Base-by-base conservation (phyloP, 2,113 vertebrate species). In the Chionis minor region DNA sequence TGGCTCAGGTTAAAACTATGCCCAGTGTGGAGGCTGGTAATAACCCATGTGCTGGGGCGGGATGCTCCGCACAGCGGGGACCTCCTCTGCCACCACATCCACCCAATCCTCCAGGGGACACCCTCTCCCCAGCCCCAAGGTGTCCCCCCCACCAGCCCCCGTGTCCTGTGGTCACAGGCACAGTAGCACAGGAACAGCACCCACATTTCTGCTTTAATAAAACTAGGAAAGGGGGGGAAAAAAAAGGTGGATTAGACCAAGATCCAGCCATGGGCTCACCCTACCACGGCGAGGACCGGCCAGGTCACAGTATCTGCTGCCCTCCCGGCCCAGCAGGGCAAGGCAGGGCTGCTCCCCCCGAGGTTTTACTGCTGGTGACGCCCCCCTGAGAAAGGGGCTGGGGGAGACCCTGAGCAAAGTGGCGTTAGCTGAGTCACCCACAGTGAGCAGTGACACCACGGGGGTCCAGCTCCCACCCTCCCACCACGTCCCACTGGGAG, bases 1-100 rank as follows among this genome's bases (percentile, higher is more conserved):
- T 87, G 77, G 88, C 91, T 95, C 92, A 96, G 86, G 77, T 73
- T 72, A 58, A 89, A 97, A 96, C 78, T 94, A 94, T 88, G 65
- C 56, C 77, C 8, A 15, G 71, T 7, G 1, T 0, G 7, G 69
- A 94, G 66, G 44, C 7, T 24, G 45, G 32, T 32, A 86, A 70
- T 30, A 67, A 87, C 35, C 4, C 0, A 0, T 4, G 9, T n/a
- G 71, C 66, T 0, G 1, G 15, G 62, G 14, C 21, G 20, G 35
- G 54, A 73, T 51, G 63, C n/a, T 55, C 27, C 2, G 35, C 0
- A 0, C 19, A 62, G 38, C 4, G 0, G 16, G 19, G 19, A 70
- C 14, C 10, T 8, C 6, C 3, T 32, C n/a, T 11, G 19, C 12
- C 49, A 47, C 9, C 9, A 1, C 20, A n/a, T 14, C 23, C 20